These are phyloP conservation scores for Spodoptera picta DNA, from an alignment of 2,888 invertebrate genomes.

Conservation along the genomic window DNA sequence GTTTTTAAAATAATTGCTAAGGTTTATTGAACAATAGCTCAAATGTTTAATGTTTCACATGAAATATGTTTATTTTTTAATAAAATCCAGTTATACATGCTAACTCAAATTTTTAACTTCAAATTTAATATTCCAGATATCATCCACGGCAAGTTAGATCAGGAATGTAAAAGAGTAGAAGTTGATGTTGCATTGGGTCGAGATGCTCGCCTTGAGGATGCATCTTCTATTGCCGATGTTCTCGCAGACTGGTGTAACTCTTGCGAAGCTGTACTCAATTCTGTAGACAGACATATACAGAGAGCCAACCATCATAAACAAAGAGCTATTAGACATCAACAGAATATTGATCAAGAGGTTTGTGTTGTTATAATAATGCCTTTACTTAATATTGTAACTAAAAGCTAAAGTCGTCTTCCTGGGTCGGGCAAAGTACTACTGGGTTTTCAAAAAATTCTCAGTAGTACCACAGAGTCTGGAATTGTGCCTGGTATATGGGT, in stretches of 20 bases:
- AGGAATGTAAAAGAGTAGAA: slow-evolving; percentile 97
- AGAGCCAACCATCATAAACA: slow-evolving; percentile 96
- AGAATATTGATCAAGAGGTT: slow-evolving; percentile 96
- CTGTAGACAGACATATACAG: slow-evolving; percentile 96
- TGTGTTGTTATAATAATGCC: not conserved
- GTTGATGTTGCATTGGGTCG: slow-evolving; percentile 98
- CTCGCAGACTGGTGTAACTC: slow-evolving; percentile 96
- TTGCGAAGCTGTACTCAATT: slow-evolving; percentile 95
- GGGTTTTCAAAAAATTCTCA: no score
- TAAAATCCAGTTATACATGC: no score
- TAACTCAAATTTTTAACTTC: no score
- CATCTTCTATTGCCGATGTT: slow-evolving; percentile 94
- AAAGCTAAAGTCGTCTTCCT: no score
- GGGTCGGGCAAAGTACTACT: no score
- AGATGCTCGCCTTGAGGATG: slow-evolving; percentile 95
- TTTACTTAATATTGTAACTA: no score
- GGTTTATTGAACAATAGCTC: no score
- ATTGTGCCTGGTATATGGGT: no score
- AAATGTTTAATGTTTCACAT: no score
- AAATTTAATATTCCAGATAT: slow-evolving; percentile 90
- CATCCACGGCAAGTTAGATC: slow-evolving; percentile 98
- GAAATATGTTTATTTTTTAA: no score
- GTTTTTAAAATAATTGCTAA: no score
- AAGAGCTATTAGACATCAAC: slow-evolving; percentile 93
- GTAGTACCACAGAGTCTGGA: no score